phyloP scores from a whole-genome alignment of 2,888 invertebrate genomes.

The Lamellibrachia columna region DNA sequence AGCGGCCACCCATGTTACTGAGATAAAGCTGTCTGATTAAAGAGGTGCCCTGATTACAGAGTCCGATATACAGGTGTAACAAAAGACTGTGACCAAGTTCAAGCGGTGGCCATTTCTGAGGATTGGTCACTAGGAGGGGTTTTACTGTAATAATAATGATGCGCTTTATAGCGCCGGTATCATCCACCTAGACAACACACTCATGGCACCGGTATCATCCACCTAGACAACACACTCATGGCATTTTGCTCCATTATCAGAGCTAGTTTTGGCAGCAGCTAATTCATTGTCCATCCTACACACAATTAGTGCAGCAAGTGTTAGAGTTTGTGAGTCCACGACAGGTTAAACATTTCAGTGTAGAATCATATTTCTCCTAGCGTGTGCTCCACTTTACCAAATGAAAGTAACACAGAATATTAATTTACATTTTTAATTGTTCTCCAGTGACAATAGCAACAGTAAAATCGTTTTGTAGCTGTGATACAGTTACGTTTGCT shows the following conservation, averaged over 20 bases:
- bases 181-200: too few relatives aligned
- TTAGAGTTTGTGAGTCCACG: too few relatives aligned
- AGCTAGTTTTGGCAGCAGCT: too few relatives aligned
- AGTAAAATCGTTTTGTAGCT: background rate
- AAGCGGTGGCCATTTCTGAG: background rate
- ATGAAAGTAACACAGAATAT: background rate
- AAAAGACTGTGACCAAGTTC: background rate
- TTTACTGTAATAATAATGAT: too few relatives aligned
- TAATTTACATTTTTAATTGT: background rate
- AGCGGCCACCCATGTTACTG: background rate
- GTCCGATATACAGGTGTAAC: background rate
- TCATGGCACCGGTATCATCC: too few relatives aligned
- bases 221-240: too few relatives aligned
- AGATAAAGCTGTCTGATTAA: background rate
- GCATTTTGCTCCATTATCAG: too few relatives aligned
- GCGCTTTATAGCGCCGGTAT: too few relatives aligned
- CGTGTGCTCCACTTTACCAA: background rate
- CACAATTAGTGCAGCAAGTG: too few relatives aligned
- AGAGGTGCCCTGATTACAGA: background rate
- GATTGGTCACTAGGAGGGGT: background rate
- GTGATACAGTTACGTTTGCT: background rate
- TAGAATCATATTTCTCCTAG: too few relatives aligned
- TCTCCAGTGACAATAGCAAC: background rate
- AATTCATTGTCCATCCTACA: too few relatives aligned
- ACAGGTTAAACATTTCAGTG: too few relatives aligned